These are phyloP conservation scores for Sebastes wilsoni DNA, from an alignment of 2,797 vertebrate species.

Conservation along the genomic window DNA sequence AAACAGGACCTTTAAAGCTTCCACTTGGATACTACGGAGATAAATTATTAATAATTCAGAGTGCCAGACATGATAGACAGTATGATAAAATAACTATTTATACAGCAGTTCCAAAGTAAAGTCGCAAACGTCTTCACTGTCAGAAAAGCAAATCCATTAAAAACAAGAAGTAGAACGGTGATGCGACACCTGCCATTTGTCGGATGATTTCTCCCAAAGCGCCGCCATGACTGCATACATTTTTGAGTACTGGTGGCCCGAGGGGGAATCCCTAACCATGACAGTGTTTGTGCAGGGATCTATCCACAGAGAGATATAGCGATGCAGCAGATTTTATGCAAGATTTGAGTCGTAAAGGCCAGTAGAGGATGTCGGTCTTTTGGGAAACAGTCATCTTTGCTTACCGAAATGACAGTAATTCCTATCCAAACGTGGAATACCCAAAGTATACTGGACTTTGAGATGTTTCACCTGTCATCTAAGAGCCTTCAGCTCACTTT, in stretches of 20 bases:
- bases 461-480: background rate
- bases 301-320: conserved; percentile 32
- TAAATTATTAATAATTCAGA: conserved; percentile 50
- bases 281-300: conserved; percentile 48
- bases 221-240: conserved; percentile 12
- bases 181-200: conserved; percentile 59
- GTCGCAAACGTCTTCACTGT: conserved; percentile 31
- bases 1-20: conserved; percentile 40
- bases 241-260: conserved; percentile 30
- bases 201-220: conserved; percentile 44
- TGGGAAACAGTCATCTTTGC: conserved; percentile 18
- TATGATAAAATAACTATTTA: conserved; percentile 40
- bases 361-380: conserved; percentile 26
- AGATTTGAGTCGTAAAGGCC: conserved; percentile 39
- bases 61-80: conserved; percentile 34
- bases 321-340: conserved; percentile 50
- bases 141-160: conserved; percentile 51
- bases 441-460: background rate
- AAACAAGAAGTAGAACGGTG: conserved; percentile 36
- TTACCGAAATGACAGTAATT: conserved; percentile 20
- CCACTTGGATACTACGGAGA: conserved; percentile 11
- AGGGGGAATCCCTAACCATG: conserved; percentile 54
- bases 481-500: background rate
- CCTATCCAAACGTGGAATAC: background rate
- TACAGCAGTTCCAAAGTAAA: conserved; percentile 43